Conservation (phyloP, 2,113 vertebrate genomes). For the Synchiropus splendidus region DNA sequence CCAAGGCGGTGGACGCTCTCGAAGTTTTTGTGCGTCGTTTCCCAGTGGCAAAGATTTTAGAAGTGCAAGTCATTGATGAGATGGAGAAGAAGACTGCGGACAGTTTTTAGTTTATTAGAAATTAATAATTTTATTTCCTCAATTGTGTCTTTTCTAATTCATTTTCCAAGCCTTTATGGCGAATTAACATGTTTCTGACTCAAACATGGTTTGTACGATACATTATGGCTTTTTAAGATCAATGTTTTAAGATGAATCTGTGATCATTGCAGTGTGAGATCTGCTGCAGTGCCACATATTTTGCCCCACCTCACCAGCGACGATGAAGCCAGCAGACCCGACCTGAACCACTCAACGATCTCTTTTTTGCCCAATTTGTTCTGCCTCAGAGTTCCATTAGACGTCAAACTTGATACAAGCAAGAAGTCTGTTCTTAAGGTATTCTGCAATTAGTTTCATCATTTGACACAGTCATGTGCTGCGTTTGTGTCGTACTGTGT, state of each 20-base stretch:
- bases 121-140: too few relatives aligned
- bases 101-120: constrained; percentile 5
- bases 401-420: constrained; percentile 74
- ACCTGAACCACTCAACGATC: constrained; percentile 57
- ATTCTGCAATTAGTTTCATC: background rate
- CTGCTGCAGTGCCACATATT: constrained; percentile 74
- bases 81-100: too few relatives aligned
- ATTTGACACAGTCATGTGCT: background rate
- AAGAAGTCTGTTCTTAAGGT: constrained; percentile 84
- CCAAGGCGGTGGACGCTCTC: too few relatives aligned
- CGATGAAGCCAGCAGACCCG: constrained; percentile 61
- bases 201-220: too few relatives aligned
- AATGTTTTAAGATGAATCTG: too few relatives aligned
- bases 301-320: constrained; percentile 66
- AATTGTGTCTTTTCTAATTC: constrained; percentile 2
- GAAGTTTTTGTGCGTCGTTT: too few relatives aligned
- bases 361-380: constrained; percentile 70
- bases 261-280: constrained; percentile 70
- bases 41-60: too few relatives aligned
- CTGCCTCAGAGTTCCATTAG: constrained; percentile 65
- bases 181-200: too few relatives aligned
- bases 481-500: too few relatives aligned
- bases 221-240: too few relatives aligned
- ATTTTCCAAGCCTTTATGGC: too few relatives aligned
- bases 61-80: too few relatives aligned